Base-by-base conservation (phyloP, 1,140 invertebrate species). In the Goniozus legneri region DNA sequence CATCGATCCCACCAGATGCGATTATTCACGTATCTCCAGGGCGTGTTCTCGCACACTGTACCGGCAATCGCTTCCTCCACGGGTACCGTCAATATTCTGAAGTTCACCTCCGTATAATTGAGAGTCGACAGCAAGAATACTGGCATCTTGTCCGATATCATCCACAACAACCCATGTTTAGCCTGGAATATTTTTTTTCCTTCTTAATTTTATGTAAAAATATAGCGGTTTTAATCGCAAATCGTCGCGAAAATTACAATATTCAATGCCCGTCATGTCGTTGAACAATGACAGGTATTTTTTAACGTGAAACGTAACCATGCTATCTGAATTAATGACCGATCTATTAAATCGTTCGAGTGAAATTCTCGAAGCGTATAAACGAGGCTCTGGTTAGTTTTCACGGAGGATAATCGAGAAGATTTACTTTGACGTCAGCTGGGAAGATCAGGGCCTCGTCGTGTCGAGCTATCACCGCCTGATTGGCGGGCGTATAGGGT, bases 101-200 rank as follows among this genome's bases (percentile, higher is more conserved):
- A 90, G 60, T 91, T 91, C 1, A 87, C 77, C 52, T 90, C 87
- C 19, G 79, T 83, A 51, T 84, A 89, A 60, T 91, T 83, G 8
- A 91, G 64, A 31, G 81, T 80, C 1, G 84, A 77, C 44, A 86
- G 71, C 13, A 90, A 65, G 52, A 90, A 89, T 22, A 84, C 80
- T 1, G 88, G 85, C 88, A 91, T 89, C 21, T 83, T 75, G 62
- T 91, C 88, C 0, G 87, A 89, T 2, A 91, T 83, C 0, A 89
- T 83, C 88, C 88, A 91, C 13, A 80, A 36, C 3, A 69, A 47
- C 6, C 71, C 73, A 4, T 58, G 56, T 7, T 60, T 63, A 3
- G 68, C 53, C 74, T 75, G 43, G 2, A 52, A 41, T 20, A 16
- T 15, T 14, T 33, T 0, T 34, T 8, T 34, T 34, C 7, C 15